These are phyloP conservation scores for Spinus pinus DNA, from an alignment of 2,797 vertebrate genomes.

Conservation along the genomic window DNA sequence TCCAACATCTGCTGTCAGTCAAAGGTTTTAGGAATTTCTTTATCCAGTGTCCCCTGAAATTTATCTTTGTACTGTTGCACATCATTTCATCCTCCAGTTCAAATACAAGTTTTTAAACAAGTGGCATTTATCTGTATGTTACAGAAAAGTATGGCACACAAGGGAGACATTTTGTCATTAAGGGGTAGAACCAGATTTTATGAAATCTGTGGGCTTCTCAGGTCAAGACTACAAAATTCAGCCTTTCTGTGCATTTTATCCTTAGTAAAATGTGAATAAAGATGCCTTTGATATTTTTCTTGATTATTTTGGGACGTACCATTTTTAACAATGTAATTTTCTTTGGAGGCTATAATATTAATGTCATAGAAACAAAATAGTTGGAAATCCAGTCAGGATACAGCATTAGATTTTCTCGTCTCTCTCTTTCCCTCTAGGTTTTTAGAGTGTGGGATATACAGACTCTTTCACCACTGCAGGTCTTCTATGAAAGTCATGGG, in stretches of 20 bases:
- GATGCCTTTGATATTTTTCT: not conserved
- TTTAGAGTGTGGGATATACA: constrained; percentile 78
- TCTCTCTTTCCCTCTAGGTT: constrained; percentile 46
- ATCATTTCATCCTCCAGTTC: not conserved
- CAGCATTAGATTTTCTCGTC: not conserved
- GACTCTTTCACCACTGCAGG: constrained; percentile 72
- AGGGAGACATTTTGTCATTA: not conserved
- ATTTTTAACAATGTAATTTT: not conserved
- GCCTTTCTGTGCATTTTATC: not conserved
- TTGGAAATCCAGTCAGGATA: not conserved
- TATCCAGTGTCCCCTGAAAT: not conserved
- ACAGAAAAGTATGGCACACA: not conserved
- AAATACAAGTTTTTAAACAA: not conserved
- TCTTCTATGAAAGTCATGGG: constrained; percentile 68
- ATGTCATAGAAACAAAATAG: not conserved
- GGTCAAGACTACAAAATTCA: not conserved
- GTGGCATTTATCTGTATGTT: not conserved
- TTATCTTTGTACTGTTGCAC: not conserved
- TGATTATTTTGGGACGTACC: not conserved
- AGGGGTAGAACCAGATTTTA: not conserved
- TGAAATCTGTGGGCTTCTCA: not conserved
- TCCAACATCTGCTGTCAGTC: not conserved
- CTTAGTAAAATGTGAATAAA: not conserved
- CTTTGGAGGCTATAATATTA: not conserved
- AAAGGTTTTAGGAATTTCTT: not conserved